Base-by-base conservation (phyloP, 2,888 invertebrate species). In the Drosophila vallismaia region DNA sequence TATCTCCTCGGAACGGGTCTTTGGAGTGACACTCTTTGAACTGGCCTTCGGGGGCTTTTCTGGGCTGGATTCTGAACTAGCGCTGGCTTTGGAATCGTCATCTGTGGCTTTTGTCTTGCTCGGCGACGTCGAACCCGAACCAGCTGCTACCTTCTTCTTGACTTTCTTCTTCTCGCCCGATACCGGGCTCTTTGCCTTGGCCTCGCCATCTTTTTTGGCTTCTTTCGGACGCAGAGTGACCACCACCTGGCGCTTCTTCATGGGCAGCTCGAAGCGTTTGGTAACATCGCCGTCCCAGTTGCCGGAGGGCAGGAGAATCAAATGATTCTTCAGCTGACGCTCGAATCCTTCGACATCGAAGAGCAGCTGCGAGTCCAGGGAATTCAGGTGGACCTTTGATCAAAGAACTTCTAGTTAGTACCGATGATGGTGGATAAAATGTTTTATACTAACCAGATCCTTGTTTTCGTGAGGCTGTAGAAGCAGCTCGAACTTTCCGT, bases 401-500 rank as follows among this genome's bases (percentile, higher is more conserved):
- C 8, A 0, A 8, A 5, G 1, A n/a, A n/a, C 14, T 19, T 7
- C 24, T 4, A 1, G 24, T 42, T 10, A 33, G 42, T 10, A 31
- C 9, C n/a, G n/a, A 19, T 42, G 0, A 2, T 45, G 0, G 26
- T 1, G 8, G 10, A n/a, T n/a, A 19, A 38, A 42, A 1, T 8
- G 8, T 8, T 7, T 4, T 38, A 7, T 2, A 12, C 79, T 79
- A 50, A 91, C 90, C 83, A 90, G 71, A 72, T 89, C 78, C 53
- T 79, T 84, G 14, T 85, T 79, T 3, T 71, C 77, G 24, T 86
- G 74, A 2, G 92, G 89, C 73, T 91, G 91, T 54, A 91, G 75
- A 26, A 91, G 56, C 40, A 92, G 75, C 63, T 92, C 91, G 59
- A 91, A 92, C 24, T 88, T 79, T 3, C 85, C 85, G 63, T 91